phyloP scores from a whole-genome alignment of 2,888 invertebrate genomes.

The Amphipoea oculea region DNA sequence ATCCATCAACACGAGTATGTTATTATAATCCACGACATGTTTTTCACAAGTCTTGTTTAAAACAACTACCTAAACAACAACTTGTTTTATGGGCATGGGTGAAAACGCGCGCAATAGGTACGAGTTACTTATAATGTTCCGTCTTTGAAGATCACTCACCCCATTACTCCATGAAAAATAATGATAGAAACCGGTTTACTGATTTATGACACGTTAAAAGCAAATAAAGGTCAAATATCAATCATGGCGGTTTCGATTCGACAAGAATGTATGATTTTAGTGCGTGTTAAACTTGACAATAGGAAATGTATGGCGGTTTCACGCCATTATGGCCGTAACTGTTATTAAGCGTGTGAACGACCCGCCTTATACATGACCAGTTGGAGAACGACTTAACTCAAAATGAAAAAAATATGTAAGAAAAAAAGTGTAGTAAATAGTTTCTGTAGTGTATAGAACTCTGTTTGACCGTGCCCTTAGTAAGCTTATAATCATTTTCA shows the following conservation, averaged over 20 bases:
- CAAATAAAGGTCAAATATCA: conserved; percentile 17
- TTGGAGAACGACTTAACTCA: background rate
- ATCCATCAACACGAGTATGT: too few species aligned
- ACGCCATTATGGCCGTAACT: background rate
- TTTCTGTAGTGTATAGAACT: too few species aligned
- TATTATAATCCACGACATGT: too few species aligned
- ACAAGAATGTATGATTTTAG: conserved; percentile 15
- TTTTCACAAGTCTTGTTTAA: too few species aligned
- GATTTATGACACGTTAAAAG: conserved; percentile 5
- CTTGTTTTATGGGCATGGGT: too few species aligned
- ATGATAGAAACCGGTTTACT: background rate
- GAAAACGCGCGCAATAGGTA: too few species aligned
- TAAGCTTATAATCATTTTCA: too few species aligned
- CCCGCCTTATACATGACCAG: background rate
- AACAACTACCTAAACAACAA: too few species aligned
- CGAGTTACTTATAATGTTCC: background rate
- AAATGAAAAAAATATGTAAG: background rate
- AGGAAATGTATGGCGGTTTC: background rate
- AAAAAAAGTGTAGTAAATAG: too few species aligned
- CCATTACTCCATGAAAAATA: background rate
- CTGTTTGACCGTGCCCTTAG: too few species aligned
- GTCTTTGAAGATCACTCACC: background rate
- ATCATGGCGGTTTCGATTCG: background rate
- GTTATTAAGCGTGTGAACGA: background rate
- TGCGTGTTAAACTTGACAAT: conserved; percentile 30